A percentile compares a stretch with the other conserved stretches of the same genome.
Evolutionary conservation across 2,797 vertebrate species (phyloP).

Genomic region (Peromyscus melanophrys): DNA sequence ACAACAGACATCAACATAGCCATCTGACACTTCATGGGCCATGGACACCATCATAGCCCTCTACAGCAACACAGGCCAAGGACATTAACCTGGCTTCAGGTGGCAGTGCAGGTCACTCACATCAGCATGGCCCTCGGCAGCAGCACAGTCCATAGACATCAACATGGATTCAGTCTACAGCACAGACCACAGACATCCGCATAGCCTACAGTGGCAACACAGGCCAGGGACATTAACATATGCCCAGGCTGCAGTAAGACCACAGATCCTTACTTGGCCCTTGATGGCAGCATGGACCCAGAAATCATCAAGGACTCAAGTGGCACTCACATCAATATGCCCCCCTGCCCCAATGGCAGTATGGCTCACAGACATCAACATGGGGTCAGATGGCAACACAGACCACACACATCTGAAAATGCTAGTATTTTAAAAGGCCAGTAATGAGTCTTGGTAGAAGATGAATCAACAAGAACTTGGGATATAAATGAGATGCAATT

Average conservation of each 20-base stretch:
- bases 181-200: background rate
- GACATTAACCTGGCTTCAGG: too few species aligned
- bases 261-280: background rate
- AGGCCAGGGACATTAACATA: background rate
- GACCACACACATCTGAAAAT: background rate
- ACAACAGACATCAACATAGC: too few species aligned
- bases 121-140: background rate
- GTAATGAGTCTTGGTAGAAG: background rate
- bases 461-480: background rate
- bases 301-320: background rate
- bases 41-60: background rate
- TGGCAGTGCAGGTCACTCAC: too few species aligned
- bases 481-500: background rate
- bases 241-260: background rate
- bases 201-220: background rate
- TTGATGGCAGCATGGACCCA: background rate
- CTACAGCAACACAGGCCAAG: too few species aligned
- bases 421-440: background rate
- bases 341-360: fast-evolving
- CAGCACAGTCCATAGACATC: background rate
- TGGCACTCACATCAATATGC: background rate
- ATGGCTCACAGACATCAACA: background rate
- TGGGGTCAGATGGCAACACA: background rate
- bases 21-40: background rate
- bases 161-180: background rate